Conservation (phyloP, 1,140 invertebrate species). For the Drosophila ficusphila region DNA sequence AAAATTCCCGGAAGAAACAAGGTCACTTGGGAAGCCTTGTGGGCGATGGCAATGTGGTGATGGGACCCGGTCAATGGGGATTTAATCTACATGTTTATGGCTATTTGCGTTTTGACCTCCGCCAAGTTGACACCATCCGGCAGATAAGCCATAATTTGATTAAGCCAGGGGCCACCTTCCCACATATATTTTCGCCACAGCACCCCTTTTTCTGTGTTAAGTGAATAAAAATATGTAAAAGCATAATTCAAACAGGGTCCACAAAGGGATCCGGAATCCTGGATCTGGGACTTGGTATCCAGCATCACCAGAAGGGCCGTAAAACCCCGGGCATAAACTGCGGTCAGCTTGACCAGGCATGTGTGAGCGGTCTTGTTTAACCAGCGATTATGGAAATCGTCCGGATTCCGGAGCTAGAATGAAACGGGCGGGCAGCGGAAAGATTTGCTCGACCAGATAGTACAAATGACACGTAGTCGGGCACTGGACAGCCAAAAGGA, state of each 20-base stretch:
- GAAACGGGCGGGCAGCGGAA: slow-evolving; percentile 14
- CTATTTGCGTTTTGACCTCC: slow-evolving; percentile 80
- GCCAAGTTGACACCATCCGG: slow-evolving; percentile 59
- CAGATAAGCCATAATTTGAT: slow-evolving; percentile 82
- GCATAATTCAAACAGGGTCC: slow-evolving; percentile 74
- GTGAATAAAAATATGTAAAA: slow-evolving; percentile 82
- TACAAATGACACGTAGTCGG: slow-evolving; percentile 77
- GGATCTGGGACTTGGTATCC: slow-evolving; percentile 10
- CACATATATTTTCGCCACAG: slow-evolving; percentile 12
- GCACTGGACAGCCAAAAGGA: slow-evolving; percentile 27
- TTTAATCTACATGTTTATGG: slow-evolving; percentile 81
- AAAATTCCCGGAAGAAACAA: slow-evolving; percentile 52
- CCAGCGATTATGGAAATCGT: slow-evolving; percentile 81
- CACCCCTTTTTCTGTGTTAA: slow-evolving; percentile 57
- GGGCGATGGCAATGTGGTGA: slow-evolving; percentile 42
- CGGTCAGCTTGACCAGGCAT: slow-evolving; percentile 68
- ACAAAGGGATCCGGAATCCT: slow-evolving; percentile 29
- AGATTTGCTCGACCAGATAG: slow-evolving; percentile 73
- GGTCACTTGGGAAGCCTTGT: slow-evolving; percentile 44
- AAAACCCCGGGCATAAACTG: slow-evolving; percentile 54
- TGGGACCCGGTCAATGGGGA: slow-evolving; percentile 38
- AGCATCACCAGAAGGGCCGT: slow-evolving; percentile 45
- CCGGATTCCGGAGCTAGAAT: slow-evolving; percentile 22
- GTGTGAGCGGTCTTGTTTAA: slow-evolving; percentile 71
- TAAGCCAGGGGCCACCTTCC: slow-evolving; percentile 41